These are phyloP conservation scores for Pagrus major DNA, from an alignment of 2,113 vertebrate species.

Conservation along the genomic window DNA sequence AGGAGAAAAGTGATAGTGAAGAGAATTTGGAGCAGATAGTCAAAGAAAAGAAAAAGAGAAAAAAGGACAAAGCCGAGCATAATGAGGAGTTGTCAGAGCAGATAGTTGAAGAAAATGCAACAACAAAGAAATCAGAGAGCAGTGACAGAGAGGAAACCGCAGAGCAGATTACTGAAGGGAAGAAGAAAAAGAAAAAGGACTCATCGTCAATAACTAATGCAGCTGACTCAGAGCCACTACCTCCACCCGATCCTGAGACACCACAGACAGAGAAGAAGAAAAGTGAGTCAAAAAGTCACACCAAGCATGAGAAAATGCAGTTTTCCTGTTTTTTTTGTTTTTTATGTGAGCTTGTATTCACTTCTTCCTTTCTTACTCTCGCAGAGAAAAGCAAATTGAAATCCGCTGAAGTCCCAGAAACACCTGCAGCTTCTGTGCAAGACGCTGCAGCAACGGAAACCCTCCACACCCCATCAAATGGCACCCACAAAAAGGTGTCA, in stretches of 20 bases:
- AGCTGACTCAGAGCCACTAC: background rate
- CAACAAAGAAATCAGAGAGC: background rate
- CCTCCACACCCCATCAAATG: background rate
- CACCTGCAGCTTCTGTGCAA: background rate
- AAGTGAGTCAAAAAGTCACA: conserved; percentile 56
- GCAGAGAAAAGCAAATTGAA: conserved; percentile 71
- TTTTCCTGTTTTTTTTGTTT: background rate
- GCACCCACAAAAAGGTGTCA: conserved; percentile 62
- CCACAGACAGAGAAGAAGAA: conserved; percentile 63
- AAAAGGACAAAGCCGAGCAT: conserved; percentile 14
- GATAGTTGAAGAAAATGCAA: background rate
- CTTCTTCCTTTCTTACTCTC: background rate
- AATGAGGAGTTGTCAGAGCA: background rate
- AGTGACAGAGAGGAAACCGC: background rate
- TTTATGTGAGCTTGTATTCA: background rate
- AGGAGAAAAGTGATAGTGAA: background rate
- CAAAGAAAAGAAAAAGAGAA: conserved; percentile 40
- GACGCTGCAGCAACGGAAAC: background rate
- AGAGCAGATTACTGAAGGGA: conserved; percentile 2
- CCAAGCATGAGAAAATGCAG: accelerated
- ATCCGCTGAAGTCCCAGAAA: conserved; percentile 33
- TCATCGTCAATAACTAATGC: background rate
- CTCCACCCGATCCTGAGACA: conserved; percentile 1
- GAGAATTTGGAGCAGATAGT: background rate
- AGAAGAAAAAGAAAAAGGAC: conserved; percentile 49